A percentile compares a stretch with the other conserved stretches of the same genome.
Evolutionary conservation across 2,888 invertebrate genomes (phyloP).

Genomic region (Sminthurinus aureus): DNA sequence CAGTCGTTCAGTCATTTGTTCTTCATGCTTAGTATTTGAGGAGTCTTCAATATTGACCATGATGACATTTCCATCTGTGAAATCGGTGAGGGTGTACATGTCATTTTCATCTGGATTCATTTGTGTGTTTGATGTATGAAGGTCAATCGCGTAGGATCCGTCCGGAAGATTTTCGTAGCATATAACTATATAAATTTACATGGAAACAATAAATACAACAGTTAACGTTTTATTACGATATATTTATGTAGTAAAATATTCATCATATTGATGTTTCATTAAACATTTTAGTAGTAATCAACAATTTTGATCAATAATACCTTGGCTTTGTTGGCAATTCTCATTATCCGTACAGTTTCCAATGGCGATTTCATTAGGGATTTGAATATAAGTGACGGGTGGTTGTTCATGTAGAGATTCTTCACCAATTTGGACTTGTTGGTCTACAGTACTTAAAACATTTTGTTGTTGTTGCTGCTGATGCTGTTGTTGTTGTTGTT

Average conservation of each 20-base stretch:
- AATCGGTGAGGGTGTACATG: constrained; percentile 35
- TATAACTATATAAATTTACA: constrained; percentile 11
- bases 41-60: constrained; percentile 30
- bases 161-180: constrained; percentile 39
- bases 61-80: constrained; percentile 24
- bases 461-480: background rate
- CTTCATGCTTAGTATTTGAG: background rate
- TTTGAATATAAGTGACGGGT: constrained; percentile 36
- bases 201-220: background rate
- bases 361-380: constrained; percentile 32
- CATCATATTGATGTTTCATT: background rate
- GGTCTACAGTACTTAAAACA: background rate
- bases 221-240: background rate
- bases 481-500: background rate
- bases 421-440: background rate
- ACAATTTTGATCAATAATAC: constrained; percentile 6
- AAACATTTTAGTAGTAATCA: background rate
- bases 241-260: background rate
- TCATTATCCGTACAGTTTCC: constrained; percentile 23
- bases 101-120: constrained; percentile 5
- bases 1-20: background rate
- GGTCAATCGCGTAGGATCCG: constrained; percentile 29
- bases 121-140: constrained; percentile 25
- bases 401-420: background rate
- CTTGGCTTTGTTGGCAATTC: constrained; percentile 20